These are phyloP conservation scores for Drymodes brunneopygia DNA, from an alignment of 2,113 vertebrate species.

Conservation along the genomic window DNA sequence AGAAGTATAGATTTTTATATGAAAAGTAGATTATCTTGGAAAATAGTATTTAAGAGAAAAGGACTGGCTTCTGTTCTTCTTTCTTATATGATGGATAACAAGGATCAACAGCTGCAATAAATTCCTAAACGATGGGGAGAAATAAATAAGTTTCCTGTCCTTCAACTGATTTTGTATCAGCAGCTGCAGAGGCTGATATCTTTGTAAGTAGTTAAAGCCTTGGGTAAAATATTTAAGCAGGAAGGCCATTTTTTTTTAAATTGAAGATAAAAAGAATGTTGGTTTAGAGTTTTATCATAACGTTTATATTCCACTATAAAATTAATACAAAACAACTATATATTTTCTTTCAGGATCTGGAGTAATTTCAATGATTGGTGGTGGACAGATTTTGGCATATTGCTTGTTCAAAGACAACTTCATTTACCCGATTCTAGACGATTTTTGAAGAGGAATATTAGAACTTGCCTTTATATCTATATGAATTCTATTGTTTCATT, in stretches of 20 bases:
- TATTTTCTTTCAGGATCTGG: conserved; percentile 76
- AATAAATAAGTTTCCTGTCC: background rate
- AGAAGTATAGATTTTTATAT: background rate
- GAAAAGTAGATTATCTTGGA: background rate
- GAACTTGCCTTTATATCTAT: background rate
- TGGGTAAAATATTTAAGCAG: background rate
- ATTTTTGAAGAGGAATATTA: conserved; percentile 74
- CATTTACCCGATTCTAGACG: conserved; percentile 83
- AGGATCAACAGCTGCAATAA: background rate
- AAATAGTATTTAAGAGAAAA: background rate
- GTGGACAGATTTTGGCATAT: conserved; percentile 84
- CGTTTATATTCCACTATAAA: background rate
- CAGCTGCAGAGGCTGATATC: background rate
- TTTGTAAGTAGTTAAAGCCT: background rate
- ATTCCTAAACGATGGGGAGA: background rate
- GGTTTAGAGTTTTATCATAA: background rate
- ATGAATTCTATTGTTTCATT: background rate
- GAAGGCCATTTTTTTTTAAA: background rate
- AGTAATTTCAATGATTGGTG: conserved; percentile 85
- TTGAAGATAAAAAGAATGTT: background rate
- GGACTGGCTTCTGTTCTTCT: background rate
- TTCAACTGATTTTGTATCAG: background rate
- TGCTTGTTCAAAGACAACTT: conserved; percentile 87
- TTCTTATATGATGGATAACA: background rate
- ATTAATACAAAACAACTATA: background rate